Conservation (phyloP, 2,113 vertebrate genomes). For the Takifugu bimaculatus region DNA sequence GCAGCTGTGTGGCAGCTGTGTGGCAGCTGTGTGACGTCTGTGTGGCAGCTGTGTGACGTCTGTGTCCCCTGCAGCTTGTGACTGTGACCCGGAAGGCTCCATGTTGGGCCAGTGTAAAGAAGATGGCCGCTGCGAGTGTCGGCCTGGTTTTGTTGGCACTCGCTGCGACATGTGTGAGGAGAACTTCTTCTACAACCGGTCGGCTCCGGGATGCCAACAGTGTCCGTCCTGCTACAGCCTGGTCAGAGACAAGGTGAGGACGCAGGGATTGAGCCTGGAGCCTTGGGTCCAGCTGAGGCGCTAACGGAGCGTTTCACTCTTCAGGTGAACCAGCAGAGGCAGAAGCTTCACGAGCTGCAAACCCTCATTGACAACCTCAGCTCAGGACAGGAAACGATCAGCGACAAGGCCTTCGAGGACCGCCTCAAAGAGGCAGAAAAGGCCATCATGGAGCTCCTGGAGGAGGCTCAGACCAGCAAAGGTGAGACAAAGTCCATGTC, state of each 20-base stretch:
- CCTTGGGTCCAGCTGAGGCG: no score
- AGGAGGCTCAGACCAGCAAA: constrained; percentile 88
- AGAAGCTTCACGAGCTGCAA: constrained; percentile 88
- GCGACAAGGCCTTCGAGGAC: constrained; percentile 90
- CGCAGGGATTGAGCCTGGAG: no score
- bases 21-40: no score
- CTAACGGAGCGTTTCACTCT: neutral
- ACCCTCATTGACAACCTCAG: constrained; percentile 86
- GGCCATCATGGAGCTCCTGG: constrained; percentile 83
- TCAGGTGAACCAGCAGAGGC: constrained; percentile 89
- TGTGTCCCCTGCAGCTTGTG: constrained; percentile 79
- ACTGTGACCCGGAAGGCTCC: constrained; percentile 91
- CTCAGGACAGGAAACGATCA: constrained; percentile 80
- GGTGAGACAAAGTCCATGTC: constrained; percentile 60
- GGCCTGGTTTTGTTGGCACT: constrained; percentile 87
- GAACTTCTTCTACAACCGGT: constrained; percentile 97
- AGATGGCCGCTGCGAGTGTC: constrained; percentile 85
- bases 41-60: neutral
- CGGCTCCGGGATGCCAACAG: constrained; percentile 89
- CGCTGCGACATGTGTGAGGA: constrained; percentile 97
- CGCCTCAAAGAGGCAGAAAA: constrained; percentile 87
- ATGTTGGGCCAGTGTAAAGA: constrained; percentile 84
- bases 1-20: neutral
- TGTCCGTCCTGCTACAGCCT: constrained; percentile 93
- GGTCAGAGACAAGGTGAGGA: constrained; percentile 89